Percentiles rank a stretch among this genome's conserved stretches.
phyloP scores from a whole-genome alignment of 2,888 invertebrate species.

The Leptinotarsa juncta region DNA sequence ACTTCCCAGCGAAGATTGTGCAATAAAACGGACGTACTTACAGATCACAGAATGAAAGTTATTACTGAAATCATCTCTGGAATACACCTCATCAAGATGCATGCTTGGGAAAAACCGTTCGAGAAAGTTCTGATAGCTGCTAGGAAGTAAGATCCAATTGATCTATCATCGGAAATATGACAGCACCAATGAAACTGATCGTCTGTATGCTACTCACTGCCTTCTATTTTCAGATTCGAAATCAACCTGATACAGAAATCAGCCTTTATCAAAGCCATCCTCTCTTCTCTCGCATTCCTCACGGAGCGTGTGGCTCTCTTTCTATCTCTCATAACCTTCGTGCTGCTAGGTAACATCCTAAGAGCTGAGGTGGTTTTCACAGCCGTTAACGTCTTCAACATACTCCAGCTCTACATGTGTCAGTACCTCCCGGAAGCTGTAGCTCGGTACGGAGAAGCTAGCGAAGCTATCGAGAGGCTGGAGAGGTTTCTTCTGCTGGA shows the following conservation, averaged over 20 bases:
- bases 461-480: constrained; percentile 53
- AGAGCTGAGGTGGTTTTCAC: constrained; percentile 78
- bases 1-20: constrained; percentile 65
- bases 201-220: too few species aligned
- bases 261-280: constrained; percentile 76
- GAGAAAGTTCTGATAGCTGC: constrained; percentile 71
- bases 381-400: constrained; percentile 81
- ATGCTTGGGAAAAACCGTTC: constrained; percentile 81
- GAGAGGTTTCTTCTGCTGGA: constrained; percentile 52
- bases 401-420: constrained; percentile 67
- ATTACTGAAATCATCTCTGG: constrained; percentile 82
- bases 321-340: constrained; percentile 82
- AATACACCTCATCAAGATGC: constrained; percentile 83
- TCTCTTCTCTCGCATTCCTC: constrained; percentile 77
- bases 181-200: too few species aligned
- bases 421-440: constrained; percentile 54
- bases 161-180: not conserved
- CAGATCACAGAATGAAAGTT: constrained; percentile 75
- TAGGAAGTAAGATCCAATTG: constrained; percentile 67
- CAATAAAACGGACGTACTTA: constrained; percentile 65
- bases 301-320: constrained; percentile 87
- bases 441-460: constrained; percentile 54
- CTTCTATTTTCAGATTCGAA: constrained; percentile 65
- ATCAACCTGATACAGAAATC: constrained; percentile 75
- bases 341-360: constrained; percentile 72